Conservation (phyloP, 2,888 invertebrate species). For the Drosophila aldrichi region DNA sequence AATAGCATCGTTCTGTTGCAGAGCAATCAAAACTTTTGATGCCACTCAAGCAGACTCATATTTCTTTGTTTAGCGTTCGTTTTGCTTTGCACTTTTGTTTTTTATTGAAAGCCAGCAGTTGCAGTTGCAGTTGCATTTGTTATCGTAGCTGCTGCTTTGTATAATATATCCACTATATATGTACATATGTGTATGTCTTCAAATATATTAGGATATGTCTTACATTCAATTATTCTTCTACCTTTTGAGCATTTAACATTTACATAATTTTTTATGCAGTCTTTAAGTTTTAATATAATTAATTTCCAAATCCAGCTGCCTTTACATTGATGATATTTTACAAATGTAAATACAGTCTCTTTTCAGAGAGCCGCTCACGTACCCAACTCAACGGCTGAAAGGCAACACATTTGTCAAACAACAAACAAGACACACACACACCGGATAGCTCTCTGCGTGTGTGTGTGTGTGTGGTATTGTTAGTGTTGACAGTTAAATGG, state of each 20-base stretch:
- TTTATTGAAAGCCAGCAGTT: not conserved
- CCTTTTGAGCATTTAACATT: not conserved
- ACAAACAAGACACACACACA: slow-evolving; percentile 30
- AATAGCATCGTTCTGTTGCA: slow-evolving; percentile 1
- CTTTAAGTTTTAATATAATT: not conserved
- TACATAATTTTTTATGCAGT: not conserved
- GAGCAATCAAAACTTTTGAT: slow-evolving; percentile 10
- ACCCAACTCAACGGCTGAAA: slow-evolving; percentile 36
- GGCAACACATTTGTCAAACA: slow-evolving; percentile 64
- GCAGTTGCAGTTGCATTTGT: not conserved
- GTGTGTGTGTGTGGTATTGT: slow-evolving; percentile 48
- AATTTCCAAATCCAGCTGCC: not conserved
- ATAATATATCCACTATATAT: not conserved
- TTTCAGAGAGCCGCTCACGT: slow-evolving; percentile 3
- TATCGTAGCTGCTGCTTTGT: not conserved
- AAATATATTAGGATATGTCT: not conserved
- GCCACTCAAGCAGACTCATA: not conserved
- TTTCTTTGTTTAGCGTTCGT: slow-evolving; percentile 1
- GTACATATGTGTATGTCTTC: not conserved
- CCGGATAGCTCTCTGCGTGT: slow-evolving; percentile 3
- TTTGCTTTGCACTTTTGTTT: not conserved
- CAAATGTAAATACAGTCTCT: not conserved
- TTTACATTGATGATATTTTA: slow-evolving; percentile 2
- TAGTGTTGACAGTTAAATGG: slow-evolving; percentile 67
- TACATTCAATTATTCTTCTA: not conserved